Evolutionary conservation across 2,888 invertebrate species (phyloP), one percentile per base, ranked within the genome.

Genomic region (Meiosimyza decipiens): DNA sequence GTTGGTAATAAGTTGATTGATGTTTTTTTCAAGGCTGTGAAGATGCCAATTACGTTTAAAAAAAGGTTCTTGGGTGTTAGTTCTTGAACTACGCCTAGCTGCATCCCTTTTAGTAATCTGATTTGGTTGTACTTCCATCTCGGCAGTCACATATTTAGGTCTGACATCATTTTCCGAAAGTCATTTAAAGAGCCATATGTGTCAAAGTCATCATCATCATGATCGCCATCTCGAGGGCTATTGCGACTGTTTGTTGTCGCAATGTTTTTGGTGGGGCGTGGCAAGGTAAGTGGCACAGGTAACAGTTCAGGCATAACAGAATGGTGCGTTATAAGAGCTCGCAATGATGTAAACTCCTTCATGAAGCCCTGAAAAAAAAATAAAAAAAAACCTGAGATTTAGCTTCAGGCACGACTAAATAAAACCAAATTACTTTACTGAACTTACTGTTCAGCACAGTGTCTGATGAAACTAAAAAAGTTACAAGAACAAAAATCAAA

Each of bases 231-330:
- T 51, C 77, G 73, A 49, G 55, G 75, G n/a, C 77, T 76, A 15
- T 71, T 65, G 16, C 75, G 79, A 55, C 77, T 74, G 50, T 50
- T 64, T 22, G 64, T 33, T 12, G 67, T 63, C 0, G 74, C 77
- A 28, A 77, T 72, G 0, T 80, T 80, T 16, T 76, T 76, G 0
- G 79, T 81, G 33, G 87, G 93, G 67, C 93, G 89, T 82, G 93
- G 92, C 77, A 96, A 89, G 0, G 94, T 93, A 80, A 98, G 90
- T 59, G 97, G 95, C 85, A 97, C 97, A 1, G 98, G 98, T 82
- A 98, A 90, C 83, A 98, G 90, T 88, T 98, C 98, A 62, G 96
- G 96, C 97, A 98, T 97, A 79, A 98, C 97, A 79, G 97, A 97
- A 88, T 98, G 98, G 89, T 98, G 98, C 74, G 96, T 97, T 86